Conservation (phyloP, 92 coral and sea anemone genomes). For the Paragorgia papillata region DNA sequence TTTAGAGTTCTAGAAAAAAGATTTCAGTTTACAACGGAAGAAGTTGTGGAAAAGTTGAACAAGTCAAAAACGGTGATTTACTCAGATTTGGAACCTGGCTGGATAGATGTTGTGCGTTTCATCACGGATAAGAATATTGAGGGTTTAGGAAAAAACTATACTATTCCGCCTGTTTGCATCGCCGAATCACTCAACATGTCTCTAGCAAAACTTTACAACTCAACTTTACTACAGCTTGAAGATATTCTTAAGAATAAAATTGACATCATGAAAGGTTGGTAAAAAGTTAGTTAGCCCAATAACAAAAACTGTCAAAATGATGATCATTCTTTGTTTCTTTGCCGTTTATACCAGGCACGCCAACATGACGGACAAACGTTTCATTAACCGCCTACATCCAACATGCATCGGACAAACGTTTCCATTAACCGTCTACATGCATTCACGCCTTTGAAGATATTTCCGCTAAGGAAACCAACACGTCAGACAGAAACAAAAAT, state of each 20-base stretch:
- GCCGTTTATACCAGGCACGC: no score
- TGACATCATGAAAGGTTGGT: constrained; percentile 22
- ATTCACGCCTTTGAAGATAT: no score
- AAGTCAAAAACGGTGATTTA: constrained; percentile 4
- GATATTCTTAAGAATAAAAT: constrained; percentile 26
- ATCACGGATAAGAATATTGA: constrained; percentile 32
- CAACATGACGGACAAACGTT: no score
- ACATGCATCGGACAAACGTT: no score
- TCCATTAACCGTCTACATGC: no score
- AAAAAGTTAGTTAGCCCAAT: background rate
- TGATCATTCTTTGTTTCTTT: no score
- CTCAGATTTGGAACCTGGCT: constrained; percentile 28
- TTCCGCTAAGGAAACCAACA: no score
- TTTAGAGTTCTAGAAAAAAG: constrained; percentile 28
- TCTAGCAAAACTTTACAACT: constrained; percentile 15
- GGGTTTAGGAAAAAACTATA: constrained; percentile 1
- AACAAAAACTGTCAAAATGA: no score
- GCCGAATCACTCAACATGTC: constrained; percentile 38
- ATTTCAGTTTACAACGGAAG: constrained; percentile 34
- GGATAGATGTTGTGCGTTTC: constrained; percentile 25
- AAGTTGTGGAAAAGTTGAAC: constrained; percentile 22
- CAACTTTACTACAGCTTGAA: constrained; percentile 35
- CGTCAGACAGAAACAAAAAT: no score
- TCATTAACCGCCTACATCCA: no score
- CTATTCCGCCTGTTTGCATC: constrained; percentile 26